Base-by-base conservation (phyloP, 2,797 vertebrate species). In the Pipistrellus pygmaeus region DNA sequence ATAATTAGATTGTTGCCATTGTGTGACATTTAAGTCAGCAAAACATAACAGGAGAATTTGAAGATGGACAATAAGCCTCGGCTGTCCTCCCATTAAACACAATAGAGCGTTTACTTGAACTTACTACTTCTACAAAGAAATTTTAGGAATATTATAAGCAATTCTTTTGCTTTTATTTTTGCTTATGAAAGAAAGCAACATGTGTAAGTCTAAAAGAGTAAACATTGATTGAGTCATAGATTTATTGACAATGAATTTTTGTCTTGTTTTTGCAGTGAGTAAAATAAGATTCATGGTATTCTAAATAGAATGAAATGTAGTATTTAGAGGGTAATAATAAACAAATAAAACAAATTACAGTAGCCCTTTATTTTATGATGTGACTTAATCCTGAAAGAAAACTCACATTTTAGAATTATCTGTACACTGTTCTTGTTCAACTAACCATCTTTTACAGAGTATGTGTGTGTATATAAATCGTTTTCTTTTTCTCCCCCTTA, bases 401-500 rank as follows among this genome's bases (percentile, higher is more conserved):
- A 55, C 62, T 69, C n/a, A 38, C 38, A 64, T 72, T 85, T 87
- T 78, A n/a, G 51, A 66, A 66, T 77, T 57, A 14, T 69, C 23
- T 71, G 14, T 53, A 64, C 6, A 10, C 10, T 13, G 8, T 75
- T 9, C 8, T 90, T 64, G 2, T 25, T 81, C 38, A 20, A 4
- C 32, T 80, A 25, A 20, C 32, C 15, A 2, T 80, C 68, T 92
- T 77, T 78, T 51, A n/a, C 64, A 86, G 30, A 30, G 8, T 38
- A 11, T n/a, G 27, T 38, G 7, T 48, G 30, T 76, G 46, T 32
- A 30, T 75, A 2, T 46, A 46, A n/a, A 32, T 80, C 51, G 13
- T 44, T 95, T 76, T 60, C 84, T 62, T 90, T 94, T 97, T 97
- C 30, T 87, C 81, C 94, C 85, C 57, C 94, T 92, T 98, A 99